Evolutionary conservation across 2,113 vertebrate genomes (phyloP).

Genomic region (Panurus biarmicus): DNA sequence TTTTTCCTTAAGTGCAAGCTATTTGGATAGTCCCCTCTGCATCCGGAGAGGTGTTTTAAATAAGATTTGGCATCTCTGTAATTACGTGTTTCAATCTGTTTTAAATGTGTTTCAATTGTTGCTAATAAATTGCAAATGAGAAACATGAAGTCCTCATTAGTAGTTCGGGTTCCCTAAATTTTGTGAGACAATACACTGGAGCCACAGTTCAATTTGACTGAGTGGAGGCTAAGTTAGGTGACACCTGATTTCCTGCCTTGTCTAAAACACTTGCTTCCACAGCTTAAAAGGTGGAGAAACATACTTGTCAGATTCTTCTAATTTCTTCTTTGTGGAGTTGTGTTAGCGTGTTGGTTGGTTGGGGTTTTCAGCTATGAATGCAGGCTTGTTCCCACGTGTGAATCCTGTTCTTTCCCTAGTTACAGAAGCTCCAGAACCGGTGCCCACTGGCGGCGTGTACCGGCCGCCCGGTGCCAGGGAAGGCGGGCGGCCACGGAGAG

Average conservation of each 20-base stretch:
- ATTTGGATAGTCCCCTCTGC: not conserved
- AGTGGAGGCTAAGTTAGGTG: not conserved
- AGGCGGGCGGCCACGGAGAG: constrained; percentile 72
- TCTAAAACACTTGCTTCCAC: not conserved
- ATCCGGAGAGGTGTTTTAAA: not conserved
- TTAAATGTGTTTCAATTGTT: not conserved
- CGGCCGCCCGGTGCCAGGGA: constrained; percentile 89
- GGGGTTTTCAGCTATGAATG: not conserved
- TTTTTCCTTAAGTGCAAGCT: not conserved
- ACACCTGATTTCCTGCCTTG: not conserved
- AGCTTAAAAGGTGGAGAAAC: not conserved
- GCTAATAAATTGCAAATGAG: not conserved
- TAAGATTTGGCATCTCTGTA: not conserved
- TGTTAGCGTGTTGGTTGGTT: not conserved
- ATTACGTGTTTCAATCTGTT: not conserved
- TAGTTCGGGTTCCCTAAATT: not conserved
- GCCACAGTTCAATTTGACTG: not conserved
- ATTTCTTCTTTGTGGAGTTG: not conserved
- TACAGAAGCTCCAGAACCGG: constrained; percentile 80
- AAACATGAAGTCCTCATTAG: not conserved
- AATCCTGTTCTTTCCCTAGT: not conserved
- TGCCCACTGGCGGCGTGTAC: constrained; percentile 86
- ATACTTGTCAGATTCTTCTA: not conserved
- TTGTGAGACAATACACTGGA: not conserved
- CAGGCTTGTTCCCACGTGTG: not conserved